These are phyloP conservation scores for Xiphorhynchus elegans DNA, from an alignment of 2,113 vertebrate species.

Conservation along the genomic window DNA sequence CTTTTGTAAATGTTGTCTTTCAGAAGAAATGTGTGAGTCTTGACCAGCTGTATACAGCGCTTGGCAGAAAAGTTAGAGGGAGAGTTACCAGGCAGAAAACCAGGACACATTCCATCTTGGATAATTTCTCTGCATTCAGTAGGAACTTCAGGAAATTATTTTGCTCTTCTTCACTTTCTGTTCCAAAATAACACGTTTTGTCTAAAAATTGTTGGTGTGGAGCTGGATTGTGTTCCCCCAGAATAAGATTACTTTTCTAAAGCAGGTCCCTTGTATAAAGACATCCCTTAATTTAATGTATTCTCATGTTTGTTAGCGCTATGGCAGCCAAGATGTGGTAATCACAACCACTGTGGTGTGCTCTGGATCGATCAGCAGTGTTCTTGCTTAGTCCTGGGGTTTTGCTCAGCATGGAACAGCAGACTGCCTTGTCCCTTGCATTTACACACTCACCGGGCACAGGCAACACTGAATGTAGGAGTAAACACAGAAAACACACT, in stretches of 20 bases:
- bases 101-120: neutral
- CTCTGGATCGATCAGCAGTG: rapidly evolving
- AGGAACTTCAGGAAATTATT: neutral
- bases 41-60: neutral
- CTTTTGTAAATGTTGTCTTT: neutral
- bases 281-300: neutral
- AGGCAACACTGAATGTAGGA: neutral
- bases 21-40: neutral
- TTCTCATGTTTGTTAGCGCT: neutral
- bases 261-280: neutral
- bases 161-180: neutral
- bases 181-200: neutral
- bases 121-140: neutral
- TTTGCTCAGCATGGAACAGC: neutral
- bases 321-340: neutral
- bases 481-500: neutral
- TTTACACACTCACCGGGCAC: neutral
- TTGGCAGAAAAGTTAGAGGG: neutral
- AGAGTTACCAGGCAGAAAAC: neutral
- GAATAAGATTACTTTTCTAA: neutral
- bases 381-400: neutral
- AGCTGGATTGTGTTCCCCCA: neutral
- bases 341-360: too few species aligned
- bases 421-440: too few species aligned
- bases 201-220: neutral